These are phyloP conservation scores for Oreochromis grahami DNA, from an alignment of 2,797 vertebrate species.

Conservation along the genomic window DNA sequence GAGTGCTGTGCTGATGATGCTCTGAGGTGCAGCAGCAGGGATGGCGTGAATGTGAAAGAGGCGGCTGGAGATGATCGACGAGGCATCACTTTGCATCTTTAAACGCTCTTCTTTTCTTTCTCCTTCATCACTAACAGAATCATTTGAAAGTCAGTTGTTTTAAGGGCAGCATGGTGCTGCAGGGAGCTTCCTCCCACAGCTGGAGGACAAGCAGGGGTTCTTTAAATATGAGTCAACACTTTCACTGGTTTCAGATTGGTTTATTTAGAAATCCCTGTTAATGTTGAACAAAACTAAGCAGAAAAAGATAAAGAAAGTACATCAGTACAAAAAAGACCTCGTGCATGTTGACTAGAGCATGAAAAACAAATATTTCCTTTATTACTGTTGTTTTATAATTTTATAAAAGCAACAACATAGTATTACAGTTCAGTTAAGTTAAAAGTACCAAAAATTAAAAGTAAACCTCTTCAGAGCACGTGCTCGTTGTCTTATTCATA, in stretches of 20 bases:
- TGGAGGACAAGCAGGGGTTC: background rate
- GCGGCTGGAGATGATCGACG: background rate
- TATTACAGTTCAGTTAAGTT: background rate
- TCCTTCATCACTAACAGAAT: background rate
- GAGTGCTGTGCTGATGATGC: background rate
- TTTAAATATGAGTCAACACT: background rate
- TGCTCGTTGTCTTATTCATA: background rate
- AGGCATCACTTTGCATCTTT: background rate
- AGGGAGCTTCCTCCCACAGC: background rate
- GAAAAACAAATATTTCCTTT: accelerated
- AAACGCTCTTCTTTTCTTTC: background rate
- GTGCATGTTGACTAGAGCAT: background rate
- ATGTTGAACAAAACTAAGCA: background rate
- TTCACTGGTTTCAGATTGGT: background rate
- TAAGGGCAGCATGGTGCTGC: background rate
- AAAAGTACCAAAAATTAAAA: background rate
- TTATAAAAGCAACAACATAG: background rate
- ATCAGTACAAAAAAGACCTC: background rate
- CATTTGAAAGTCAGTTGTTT: background rate
- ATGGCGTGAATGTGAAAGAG: background rate
- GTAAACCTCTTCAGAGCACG: background rate
- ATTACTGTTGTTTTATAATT: background rate
- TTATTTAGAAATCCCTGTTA: background rate
- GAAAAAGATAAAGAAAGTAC: background rate
- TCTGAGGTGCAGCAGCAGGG: background rate